These are phyloP conservation scores for Calliopum simillimum DNA, from an alignment of 2,888 invertebrate genomes.

Conservation along the genomic window DNA sequence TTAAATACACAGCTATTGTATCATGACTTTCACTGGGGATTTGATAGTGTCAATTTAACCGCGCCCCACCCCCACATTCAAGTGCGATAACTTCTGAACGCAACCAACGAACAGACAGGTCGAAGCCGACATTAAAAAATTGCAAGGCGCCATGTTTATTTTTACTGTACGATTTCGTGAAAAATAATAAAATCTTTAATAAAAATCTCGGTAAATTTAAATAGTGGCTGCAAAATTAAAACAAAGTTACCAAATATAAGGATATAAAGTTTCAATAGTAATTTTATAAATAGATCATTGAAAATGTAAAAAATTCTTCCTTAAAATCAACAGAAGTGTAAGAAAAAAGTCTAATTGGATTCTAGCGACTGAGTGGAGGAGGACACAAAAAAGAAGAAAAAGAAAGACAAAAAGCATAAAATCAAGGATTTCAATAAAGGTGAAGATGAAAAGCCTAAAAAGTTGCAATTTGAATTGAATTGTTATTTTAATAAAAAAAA, in stretches of 20 bases:
- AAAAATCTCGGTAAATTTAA: neutral
- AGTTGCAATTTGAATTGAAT: too few relatives aligned
- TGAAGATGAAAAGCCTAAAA: too few relatives aligned
- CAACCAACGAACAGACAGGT: slow-evolving; percentile 6
- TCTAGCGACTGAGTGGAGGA: slow-evolving; percentile 7
- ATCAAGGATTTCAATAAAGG: too few relatives aligned
- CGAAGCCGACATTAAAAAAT: slow-evolving; percentile 37
- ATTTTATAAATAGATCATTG: neutral
- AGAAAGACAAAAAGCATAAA: too few relatives aligned
- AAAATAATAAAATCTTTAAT: slow-evolving; percentile 10
- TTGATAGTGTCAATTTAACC: too few relatives aligned
- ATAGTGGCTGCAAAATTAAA: neutral
- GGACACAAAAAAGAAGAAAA: too few relatives aligned
- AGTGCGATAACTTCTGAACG: neutral
- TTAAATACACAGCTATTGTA: too few relatives aligned
- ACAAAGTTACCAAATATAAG: neutral
- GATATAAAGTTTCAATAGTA: neutral
- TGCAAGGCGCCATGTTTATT: slow-evolving; percentile 51
- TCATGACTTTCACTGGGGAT: too few relatives aligned
- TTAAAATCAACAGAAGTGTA: neutral
- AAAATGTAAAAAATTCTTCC: neutral
- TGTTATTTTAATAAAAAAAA: too few relatives aligned
- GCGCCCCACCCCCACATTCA: too few relatives aligned
- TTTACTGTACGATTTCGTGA: slow-evolving; percentile 26
- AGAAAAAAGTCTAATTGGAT: slow-evolving; percentile 17